These are phyloP conservation scores for Drepana arcuata DNA, from an alignment of 1,140 invertebrate genomes.

Conservation along the genomic window DNA sequence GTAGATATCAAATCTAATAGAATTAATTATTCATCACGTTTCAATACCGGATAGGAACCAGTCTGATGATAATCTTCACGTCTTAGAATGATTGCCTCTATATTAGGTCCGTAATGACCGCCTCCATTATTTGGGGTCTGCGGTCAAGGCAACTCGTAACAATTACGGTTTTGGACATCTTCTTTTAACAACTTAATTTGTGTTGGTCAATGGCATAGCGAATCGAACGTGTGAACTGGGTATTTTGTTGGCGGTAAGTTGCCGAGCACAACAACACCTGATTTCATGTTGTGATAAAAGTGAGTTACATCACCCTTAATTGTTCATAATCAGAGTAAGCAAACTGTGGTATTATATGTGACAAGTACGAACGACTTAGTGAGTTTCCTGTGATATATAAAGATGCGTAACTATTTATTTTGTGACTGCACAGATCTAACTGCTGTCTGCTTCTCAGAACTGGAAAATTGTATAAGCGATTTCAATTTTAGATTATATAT, in stretches of 20 bases:
- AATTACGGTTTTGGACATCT: too few species aligned
- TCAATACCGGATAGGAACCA: conserved; percentile 21
- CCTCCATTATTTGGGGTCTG: conserved; percentile 14
- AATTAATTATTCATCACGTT: conserved; percentile 25
- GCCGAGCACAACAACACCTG: conserved; percentile 21
- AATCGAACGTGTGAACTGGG: neutral
- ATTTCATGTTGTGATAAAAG: conserved; percentile 26
- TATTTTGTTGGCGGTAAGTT: conserved; percentile 9
- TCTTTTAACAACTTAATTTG: conserved; percentile 4
- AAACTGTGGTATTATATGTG: conserved; percentile 37
- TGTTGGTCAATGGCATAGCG: conserved; percentile 4
- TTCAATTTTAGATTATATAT: too few species aligned
- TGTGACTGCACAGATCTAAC: too few species aligned
- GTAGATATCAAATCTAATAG: conserved; percentile 18
- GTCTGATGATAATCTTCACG: conserved; percentile 14
- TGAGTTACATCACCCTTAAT: conserved; percentile 37
- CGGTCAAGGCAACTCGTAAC: conserved; percentile 13
- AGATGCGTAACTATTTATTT: conserved; percentile 23
- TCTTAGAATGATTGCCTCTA: conserved; percentile 10
- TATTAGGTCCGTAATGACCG: conserved; percentile 8
- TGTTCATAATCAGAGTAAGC: conserved; percentile 36
- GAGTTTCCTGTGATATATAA: conserved; percentile 17
- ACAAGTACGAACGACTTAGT: conserved; percentile 35
- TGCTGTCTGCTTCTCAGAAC: too few species aligned
- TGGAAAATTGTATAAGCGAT: too few species aligned